These are phyloP conservation scores for Conus betulinus DNA, from an alignment of 1,140 invertebrate species.

Conservation along the genomic window DNA sequence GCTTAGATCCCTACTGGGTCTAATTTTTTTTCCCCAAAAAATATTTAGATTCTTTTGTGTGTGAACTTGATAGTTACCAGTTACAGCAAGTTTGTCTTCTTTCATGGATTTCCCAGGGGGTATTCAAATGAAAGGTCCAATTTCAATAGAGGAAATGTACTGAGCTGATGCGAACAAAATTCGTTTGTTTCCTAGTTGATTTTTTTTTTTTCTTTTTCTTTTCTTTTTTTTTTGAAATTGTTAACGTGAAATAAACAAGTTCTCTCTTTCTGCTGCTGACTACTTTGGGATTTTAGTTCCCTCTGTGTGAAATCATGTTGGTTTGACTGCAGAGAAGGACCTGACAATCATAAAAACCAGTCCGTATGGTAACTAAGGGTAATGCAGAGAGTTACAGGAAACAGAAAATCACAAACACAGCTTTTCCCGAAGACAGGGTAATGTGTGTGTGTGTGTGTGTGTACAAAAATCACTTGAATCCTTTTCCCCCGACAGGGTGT, in stretches of 20 bases:
- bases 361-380: neutral
- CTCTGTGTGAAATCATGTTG: neutral
- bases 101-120: no score
- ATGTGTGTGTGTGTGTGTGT: no score
- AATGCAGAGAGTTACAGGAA: neutral
- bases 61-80: neutral
- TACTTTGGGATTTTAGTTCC: neutral
- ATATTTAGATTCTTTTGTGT: neutral
- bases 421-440: neutral
- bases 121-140: neutral
- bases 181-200: neutral
- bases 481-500: neutral
- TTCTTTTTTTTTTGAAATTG: neutral
- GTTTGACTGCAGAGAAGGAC: no score
- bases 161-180: neutral
- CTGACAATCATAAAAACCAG: no score
- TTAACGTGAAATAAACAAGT: neutral
- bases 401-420: neutral
- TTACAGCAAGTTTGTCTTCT: no score
- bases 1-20: neutral
- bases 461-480: neutral
- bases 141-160: neutral
- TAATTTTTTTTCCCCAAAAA: neutral
- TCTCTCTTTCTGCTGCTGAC: neutral
- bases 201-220: slow-evolving; percentile 18